Conservation (phyloP, 1,140 invertebrate species). For the Goniozus legneri region DNA sequence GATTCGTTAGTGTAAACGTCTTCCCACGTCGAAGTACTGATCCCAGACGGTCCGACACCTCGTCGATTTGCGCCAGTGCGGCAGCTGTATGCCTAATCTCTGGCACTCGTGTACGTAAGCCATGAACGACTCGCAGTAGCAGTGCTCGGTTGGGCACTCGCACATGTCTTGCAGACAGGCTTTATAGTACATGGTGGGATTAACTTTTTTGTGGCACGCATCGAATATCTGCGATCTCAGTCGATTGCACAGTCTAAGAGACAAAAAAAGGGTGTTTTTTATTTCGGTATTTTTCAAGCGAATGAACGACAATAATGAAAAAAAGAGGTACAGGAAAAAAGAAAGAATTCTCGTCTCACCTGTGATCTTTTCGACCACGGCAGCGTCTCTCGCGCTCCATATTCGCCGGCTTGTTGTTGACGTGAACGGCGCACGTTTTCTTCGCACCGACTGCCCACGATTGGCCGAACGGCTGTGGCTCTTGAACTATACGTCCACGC, state of each 20-base stretch:
- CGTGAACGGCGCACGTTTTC: slow-evolving; percentile 66
- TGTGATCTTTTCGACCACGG: slow-evolving; percentile 35
- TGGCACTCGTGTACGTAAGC: slow-evolving; percentile 85
- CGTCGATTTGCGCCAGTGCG: slow-evolving; percentile 63
- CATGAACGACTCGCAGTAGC: slow-evolving; percentile 85
- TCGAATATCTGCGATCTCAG: slow-evolving; percentile 42
- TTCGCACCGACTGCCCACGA: slow-evolving; percentile 83
- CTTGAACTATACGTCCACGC: slow-evolving; percentile 60
- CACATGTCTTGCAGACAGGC: slow-evolving; percentile 88
- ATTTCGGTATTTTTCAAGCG: neutral
- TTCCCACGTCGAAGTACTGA: no score
- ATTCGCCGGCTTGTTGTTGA: slow-evolving; percentile 39
- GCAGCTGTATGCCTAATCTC: slow-evolving; percentile 66
- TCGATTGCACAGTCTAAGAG: slow-evolving; percentile 39
- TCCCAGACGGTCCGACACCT: slow-evolving; percentile 55
- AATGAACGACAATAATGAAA: neutral
- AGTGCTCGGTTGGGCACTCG: slow-evolving; percentile 76
- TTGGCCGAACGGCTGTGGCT: slow-evolving; percentile 72
- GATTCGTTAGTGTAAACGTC: no score
- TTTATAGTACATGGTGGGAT: slow-evolving; percentile 74
- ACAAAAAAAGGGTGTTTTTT: neutral
- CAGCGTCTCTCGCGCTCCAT: slow-evolving; percentile 26
- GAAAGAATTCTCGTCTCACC: slow-evolving; percentile 16
- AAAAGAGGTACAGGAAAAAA: neutral
- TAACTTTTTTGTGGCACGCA: slow-evolving; percentile 70